Conservation (phyloP, 1,140 invertebrate genomes). For the Drosophila melanica region DNA sequence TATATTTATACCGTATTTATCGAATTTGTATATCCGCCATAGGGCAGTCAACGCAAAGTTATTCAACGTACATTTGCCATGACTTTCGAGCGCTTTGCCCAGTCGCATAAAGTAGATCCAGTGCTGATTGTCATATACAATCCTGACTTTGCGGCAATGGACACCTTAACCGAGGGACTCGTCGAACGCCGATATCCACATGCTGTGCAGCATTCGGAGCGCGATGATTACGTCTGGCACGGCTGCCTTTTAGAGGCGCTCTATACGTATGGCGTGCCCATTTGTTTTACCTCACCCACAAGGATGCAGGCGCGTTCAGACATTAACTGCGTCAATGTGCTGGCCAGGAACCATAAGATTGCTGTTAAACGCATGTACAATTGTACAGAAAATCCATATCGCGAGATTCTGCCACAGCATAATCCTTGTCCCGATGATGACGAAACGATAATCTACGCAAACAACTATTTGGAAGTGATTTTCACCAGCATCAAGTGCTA, state of each 20-base stretch:
- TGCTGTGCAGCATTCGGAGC: neutral
- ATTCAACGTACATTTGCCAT: conserved; percentile 16
- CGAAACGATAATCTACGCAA: conserved; percentile 49
- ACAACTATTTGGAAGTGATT: conserved; percentile 58
- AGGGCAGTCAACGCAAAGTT: conserved; percentile 18
- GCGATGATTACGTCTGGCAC: conserved; percentile 16
- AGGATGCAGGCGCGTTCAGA: conserved; percentile 22
- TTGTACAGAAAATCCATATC: conserved; percentile 52
- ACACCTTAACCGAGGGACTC: conserved; percentile 10
- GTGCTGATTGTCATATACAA: conserved; percentile 47
- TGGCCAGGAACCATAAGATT: conserved; percentile 16
- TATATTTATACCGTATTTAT: neutral
- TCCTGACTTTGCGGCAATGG: conserved; percentile 38
- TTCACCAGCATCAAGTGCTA: conserved; percentile 25
- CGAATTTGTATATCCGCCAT: neutral
- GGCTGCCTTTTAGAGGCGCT: conserved; percentile 23
- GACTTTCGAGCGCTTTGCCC: conserved; percentile 19
- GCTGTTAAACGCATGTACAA: conserved; percentile 20
- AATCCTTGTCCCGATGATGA: conserved; percentile 31
- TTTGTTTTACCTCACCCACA: conserved; percentile 51
- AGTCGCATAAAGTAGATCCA: conserved; percentile 28
- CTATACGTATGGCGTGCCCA: conserved; percentile 38
- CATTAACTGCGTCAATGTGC: conserved; percentile 15
- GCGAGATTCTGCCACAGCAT: conserved; percentile 50
- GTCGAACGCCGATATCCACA: conserved; percentile 3